phyloP scores from a whole-genome alignment of 2,113 vertebrate genomes.

The Oxygymnocypris stewartii region DNA sequence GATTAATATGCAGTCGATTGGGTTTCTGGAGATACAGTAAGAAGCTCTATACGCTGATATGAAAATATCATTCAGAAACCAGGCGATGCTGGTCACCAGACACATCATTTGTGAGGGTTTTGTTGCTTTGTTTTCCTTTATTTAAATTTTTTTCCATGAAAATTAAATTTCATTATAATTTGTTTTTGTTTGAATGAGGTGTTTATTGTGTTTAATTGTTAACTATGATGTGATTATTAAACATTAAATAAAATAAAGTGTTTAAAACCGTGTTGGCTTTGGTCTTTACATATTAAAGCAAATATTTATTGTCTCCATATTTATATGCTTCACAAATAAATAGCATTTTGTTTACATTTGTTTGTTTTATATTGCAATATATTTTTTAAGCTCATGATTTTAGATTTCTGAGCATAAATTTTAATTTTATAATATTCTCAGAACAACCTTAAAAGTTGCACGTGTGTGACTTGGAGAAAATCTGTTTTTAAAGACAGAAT shows the following conservation, averaged over 20 bases:
- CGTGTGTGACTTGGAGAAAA: too few species aligned
- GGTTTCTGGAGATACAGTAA: constrained; percentile 5
- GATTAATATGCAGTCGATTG: not conserved
- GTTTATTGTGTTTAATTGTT: constrained; percentile 81
- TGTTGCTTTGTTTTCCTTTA: constrained; percentile 63
- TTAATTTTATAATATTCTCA: not conserved
- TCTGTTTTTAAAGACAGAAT: not conserved
- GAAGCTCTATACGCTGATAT: not conserved
- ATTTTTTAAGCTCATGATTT: not conserved
- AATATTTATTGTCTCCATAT: not conserved
- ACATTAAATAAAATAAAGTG: constrained; percentile 73
- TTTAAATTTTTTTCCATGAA: constrained; percentile 55
- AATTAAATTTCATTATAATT: constrained; percentile 63
- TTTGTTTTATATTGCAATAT: not conserved
- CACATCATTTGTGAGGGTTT: constrained; percentile 60
- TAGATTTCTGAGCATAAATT: not conserved
- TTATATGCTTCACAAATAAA: not conserved
- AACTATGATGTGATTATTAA: constrained; percentile 82
- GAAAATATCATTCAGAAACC: constrained; percentile 67
- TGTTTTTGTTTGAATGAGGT: constrained; percentile 69
- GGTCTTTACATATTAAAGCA: not conserved
- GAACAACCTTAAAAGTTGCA: not conserved
- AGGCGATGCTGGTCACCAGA: constrained; percentile 64
- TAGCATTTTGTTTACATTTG: not conserved
- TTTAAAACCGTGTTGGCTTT: constrained; percentile 54